Base-by-base conservation (phyloP, 2,888 invertebrate species). In the Serripes groenlandicus region DNA sequence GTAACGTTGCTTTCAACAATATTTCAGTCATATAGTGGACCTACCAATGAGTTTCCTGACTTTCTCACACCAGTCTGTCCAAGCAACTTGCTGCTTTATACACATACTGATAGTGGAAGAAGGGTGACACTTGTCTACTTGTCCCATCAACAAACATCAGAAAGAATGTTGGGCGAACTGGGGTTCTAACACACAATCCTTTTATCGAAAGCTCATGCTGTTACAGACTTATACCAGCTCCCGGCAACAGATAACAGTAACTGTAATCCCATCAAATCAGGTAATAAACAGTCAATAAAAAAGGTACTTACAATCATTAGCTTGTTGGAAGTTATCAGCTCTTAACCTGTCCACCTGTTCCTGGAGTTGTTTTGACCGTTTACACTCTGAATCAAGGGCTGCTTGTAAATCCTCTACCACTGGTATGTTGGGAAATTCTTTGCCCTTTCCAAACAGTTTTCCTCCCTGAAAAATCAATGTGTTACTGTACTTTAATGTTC, bases 331-430 rank as follows among this genome's bases (percentile, higher is more conserved):
- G 81, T 92, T 91, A 52, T 93, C 93, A 72, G 88, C 84, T 18
- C 91, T 78, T 52, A 93, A 84, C 75, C 90, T 87, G 62, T 92
- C 92, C 28, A 92, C 58, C 76, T 92, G 92, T 37, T 92, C 91
- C 81, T 92, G 92, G 4, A 93, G 88, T 35, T 90, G 88, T 28
- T 78, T 73, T 35, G 84, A 89, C 66, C 89, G 88, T 71, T 88
- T 91, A 60, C 96, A 95, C 92, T 97, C 97, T 74, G 96, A 95
- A 80, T 95, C 94, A 54, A 96, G 91, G 64, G 89, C 88, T 26
- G 87, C 75, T 82, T 92, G 91, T 23, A 92, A 75, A 73, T 93
- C 93, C 30, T 83, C 87, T 34, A 88, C 80, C 23, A 89, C 73
- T 21, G 89, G 85, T 15, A 87, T 35, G 3, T 77, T 69, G 0